Percentiles rank a stretch among this genome's conserved stretches.
Evolutionary conservation across 2,797 vertebrate genomes (phyloP).

Genomic region (Ctenosaura bakeri): DNA sequence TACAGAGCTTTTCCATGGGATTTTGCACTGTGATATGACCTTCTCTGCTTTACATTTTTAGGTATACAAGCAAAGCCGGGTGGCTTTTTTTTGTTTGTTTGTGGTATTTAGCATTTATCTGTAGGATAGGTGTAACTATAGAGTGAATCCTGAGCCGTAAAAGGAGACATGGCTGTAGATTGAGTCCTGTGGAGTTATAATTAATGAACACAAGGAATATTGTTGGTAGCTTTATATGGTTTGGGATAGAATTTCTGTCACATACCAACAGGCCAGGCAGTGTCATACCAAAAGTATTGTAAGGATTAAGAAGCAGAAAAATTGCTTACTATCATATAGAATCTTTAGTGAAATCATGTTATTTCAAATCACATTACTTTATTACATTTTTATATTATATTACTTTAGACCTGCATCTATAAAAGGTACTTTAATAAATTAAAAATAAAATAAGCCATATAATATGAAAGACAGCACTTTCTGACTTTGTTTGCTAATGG

Average conservation of each 20-base stretch:
- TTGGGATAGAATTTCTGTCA: background rate
- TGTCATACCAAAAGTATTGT: slow-evolving; percentile 6
- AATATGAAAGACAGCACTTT: slow-evolving; percentile 36
- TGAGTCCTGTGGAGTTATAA: background rate
- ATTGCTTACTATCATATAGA: slow-evolving; percentile 33
- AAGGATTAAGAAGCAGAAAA: slow-evolving; percentile 48
- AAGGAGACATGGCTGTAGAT: background rate
- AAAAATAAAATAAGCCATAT: slow-evolving; percentile 10
- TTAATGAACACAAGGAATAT: background rate
- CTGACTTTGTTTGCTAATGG: slow-evolving; percentile 55
- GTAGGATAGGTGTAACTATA: background rate
- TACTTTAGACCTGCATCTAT: background rate
- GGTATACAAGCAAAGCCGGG: background rate
- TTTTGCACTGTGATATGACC: background rate
- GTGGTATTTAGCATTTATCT: background rate
- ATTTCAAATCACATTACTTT: background rate
- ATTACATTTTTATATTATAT: background rate
- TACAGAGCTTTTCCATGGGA: background rate
- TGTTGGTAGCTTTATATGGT: background rate
- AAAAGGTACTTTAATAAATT: background rate
- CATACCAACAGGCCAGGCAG: background rate
- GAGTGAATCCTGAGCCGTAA: too few relatives aligned
- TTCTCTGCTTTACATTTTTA: background rate
- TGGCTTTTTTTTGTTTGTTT: background rate
- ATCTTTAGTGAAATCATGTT: slow-evolving; percentile 8